Conservation (phyloP, 92 coral and sea anemone genomes). For the Pocillopora meandrina region DNA sequence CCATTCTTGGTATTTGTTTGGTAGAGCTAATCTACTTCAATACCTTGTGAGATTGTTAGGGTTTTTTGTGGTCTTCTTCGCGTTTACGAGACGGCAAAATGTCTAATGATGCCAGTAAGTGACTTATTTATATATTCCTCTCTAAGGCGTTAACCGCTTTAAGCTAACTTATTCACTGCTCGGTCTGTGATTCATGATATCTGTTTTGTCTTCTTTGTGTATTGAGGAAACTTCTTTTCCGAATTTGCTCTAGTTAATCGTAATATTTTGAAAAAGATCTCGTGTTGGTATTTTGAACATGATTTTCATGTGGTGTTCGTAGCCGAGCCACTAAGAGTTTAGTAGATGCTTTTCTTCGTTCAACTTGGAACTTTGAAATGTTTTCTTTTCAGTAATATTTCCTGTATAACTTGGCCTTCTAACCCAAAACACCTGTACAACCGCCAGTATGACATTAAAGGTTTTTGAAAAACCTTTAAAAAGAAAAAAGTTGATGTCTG, state of each 20-base stretch:
- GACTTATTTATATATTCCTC: background rate
- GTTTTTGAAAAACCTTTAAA: no score
- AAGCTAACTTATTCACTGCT: background rate
- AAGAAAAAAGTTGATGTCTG: no score
- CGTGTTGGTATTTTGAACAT: background rate
- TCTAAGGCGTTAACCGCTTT: slow-evolving; percentile 1
- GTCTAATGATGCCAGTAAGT: slow-evolving; percentile 29
- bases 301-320: background rate
- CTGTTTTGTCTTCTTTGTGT: background rate
- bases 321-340: no score
- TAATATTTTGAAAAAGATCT: background rate
- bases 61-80: background rate
- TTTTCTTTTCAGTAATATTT: no score
- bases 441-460: no score
- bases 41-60: background rate
- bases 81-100: background rate
- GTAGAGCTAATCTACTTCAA: background rate
- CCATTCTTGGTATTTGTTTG: slow-evolving; percentile 4
- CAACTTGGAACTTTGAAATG: no score
- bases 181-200: background rate
- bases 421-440: no score
- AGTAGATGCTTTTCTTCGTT: no score
- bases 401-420: no score
- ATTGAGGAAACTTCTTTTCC: background rate
- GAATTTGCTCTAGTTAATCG: background rate